Percentiles rank a stretch among this genome's conserved stretches.
phyloP scores from a whole-genome alignment of 92 coral and sea anemone species.

The Zoanthus gigantus region DNA sequence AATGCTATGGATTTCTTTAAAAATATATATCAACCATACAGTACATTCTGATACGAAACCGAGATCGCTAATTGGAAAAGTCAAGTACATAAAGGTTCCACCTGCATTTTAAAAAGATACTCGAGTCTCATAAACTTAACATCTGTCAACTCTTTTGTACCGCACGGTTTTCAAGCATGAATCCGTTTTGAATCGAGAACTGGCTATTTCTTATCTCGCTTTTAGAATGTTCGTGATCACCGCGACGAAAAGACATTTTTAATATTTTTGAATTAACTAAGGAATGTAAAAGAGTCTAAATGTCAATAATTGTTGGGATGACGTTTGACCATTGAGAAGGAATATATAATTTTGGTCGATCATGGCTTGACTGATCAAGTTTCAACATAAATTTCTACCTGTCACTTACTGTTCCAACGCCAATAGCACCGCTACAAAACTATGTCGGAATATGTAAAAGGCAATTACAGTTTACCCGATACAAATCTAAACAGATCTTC shows the following conservation, averaged over 20 bases:
- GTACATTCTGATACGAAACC: not conserved
- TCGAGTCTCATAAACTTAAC: not conserved
- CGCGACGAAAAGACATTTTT: not conserved
- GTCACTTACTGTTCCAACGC: constrained; percentile 6
- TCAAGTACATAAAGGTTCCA: not conserved
- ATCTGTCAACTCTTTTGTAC: not conserved
- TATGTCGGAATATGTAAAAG: constrained; percentile 42
- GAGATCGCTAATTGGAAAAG: not conserved
- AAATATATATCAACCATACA: not conserved
- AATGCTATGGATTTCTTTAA: not conserved
- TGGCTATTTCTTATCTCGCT: not conserved
- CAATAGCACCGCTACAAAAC: constrained; percentile 1
- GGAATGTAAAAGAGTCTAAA: not conserved
- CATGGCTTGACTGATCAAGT: constrained; percentile 31
- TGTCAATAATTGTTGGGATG: constrained; percentile 5
- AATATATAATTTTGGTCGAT: not conserved
- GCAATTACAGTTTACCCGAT: constrained; percentile 14
- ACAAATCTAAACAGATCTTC: constrained; percentile 39
- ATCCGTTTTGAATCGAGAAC: not conserved
- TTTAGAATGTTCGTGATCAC: not conserved
- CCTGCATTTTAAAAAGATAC: not conserved
- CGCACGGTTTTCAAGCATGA: not conserved
- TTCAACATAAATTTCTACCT: constrained; percentile 22
- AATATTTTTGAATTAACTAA: not conserved
- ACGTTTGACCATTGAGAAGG: constrained; percentile 1